phyloP scores from a whole-genome alignment of 2,113 vertebrate species.

The Nycticryphes semicollaris region DNA sequence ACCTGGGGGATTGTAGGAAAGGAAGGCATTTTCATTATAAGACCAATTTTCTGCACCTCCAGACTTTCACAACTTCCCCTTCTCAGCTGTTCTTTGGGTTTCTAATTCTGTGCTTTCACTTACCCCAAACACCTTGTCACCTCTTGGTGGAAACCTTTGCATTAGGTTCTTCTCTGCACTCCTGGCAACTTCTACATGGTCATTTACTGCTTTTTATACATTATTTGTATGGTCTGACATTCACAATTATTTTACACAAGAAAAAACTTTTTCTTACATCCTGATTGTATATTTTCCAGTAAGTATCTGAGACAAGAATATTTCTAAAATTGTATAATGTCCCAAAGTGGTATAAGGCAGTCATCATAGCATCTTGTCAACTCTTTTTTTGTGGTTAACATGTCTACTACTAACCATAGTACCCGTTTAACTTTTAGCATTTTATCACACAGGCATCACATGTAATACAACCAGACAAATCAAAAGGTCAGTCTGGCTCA shows the following conservation, averaged over 20 bases:
- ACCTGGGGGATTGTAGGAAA: neutral
- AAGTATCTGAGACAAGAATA: neutral
- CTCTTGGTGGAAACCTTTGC: neutral
- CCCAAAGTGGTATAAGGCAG: neutral
- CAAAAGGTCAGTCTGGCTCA: constrained; percentile 28
- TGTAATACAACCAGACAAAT: constrained; percentile 34
- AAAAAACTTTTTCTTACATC: neutral
- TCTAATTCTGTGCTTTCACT: neutral
- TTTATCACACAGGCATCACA: neutral
- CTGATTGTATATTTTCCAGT: neutral
- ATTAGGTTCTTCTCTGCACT: neutral
- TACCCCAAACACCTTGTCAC: neutral
- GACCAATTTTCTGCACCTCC: neutral
- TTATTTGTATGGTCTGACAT: neutral
- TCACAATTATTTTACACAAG: neutral
- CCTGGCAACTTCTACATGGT: neutral
- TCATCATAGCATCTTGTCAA: neutral
- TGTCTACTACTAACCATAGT: neutral
- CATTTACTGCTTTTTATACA: neutral
- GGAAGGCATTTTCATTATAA: neutral
- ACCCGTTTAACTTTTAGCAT: constrained; percentile 9
- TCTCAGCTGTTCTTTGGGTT: neutral
- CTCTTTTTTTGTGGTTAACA: neutral
- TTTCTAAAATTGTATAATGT: neutral
- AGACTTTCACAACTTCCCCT: neutral